Conservation (phyloP, 2,888 invertebrate species). For the Pocota personata region DNA sequence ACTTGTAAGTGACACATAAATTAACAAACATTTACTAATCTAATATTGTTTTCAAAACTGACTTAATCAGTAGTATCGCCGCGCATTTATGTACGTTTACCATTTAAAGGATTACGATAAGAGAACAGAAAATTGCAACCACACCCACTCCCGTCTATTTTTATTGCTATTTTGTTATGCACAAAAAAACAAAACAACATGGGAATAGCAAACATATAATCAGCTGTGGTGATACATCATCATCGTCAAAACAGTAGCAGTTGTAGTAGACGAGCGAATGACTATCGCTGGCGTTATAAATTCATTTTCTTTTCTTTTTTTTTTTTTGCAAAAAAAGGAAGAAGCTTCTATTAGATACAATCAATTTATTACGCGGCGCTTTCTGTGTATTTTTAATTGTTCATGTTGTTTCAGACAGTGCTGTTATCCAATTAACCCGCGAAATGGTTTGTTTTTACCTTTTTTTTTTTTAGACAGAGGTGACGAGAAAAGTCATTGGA, state of each 20-base stretch:
- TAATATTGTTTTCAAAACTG: neutral
- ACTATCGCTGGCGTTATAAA: neutral
- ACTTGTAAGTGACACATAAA: neutral
- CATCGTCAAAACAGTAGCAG: neutral
- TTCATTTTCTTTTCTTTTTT: neutral
- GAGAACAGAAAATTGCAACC: neutral
- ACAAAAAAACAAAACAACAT: neutral
- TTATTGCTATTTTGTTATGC: neutral
- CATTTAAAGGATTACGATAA: slow-evolving; percentile 1
- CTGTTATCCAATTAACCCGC: slow-evolving; percentile 2
- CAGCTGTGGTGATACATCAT: slow-evolving; percentile 6
- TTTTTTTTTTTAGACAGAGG: neutral
- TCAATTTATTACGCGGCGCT: neutral
- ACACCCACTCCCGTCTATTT: neutral
- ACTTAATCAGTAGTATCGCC: neutral
- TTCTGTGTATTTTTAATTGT: slow-evolving; percentile 5
- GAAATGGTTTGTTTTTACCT: neutral
- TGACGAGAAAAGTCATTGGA: neutral
- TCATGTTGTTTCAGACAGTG: neutral
- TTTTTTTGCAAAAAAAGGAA: neutral
- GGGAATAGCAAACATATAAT: slow-evolving; percentile 1
- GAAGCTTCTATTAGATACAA: neutral
- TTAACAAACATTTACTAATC: neutral
- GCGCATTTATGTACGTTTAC: neutral
- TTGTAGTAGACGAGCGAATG: neutral